Conservation (phyloP, 2,797 vertebrate genomes). For the Apodemus agrarius region DNA sequence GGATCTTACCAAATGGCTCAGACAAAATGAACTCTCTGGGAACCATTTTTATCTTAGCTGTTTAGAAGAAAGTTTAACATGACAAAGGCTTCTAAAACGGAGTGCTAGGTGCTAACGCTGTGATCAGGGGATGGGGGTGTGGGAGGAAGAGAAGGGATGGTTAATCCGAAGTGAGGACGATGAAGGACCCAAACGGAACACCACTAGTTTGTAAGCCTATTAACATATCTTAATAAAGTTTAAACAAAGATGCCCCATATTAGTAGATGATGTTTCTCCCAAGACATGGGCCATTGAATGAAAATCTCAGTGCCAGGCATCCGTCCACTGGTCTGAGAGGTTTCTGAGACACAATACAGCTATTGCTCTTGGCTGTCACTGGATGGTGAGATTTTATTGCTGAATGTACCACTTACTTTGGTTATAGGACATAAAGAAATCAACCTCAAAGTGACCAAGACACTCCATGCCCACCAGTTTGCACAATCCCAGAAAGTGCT, state of each 20-base stretch:
- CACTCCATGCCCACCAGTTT: not conserved
- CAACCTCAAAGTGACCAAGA: not conserved
- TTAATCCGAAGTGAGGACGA: not conserved
- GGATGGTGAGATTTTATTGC: not conserved
- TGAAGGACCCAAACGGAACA: not conserved
- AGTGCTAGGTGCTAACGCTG: not conserved
- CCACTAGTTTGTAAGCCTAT: not conserved
- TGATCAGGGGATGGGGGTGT: no score
- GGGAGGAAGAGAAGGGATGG: not conserved
- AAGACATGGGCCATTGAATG: not conserved
- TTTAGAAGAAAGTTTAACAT: constrained; percentile 32
- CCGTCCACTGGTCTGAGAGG: no score
- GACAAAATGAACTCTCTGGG: constrained; percentile 23
- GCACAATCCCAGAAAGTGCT: not conserved
- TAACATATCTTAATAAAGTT: not conserved
- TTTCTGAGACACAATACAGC: no score
- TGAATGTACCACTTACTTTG: not conserved
- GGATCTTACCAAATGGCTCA: constrained; percentile 33
- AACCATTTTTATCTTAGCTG: not conserved
- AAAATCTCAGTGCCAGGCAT: not conserved
- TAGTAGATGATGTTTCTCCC: not conserved
- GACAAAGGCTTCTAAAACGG: not conserved
- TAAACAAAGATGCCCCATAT: not conserved
- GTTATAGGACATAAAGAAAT: not conserved
- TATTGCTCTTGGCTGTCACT: not conserved